A percentile compares a stretch with the other conserved stretches of the same genome.
Evolutionary conservation across 2,888 invertebrate genomes (phyloP).

Genomic region (Dichetophora obliterata): DNA sequence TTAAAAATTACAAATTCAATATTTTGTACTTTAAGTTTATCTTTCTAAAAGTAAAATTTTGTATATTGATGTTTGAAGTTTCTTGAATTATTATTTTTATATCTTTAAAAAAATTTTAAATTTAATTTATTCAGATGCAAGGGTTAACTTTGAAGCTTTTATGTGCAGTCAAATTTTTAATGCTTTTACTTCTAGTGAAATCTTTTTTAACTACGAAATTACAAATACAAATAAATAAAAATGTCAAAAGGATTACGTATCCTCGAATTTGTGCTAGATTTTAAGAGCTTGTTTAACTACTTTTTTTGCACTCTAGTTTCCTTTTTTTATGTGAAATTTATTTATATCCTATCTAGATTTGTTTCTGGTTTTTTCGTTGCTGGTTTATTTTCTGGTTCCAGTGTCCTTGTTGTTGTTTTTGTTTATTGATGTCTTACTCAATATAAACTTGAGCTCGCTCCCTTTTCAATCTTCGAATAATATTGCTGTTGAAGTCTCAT

Average conservation of each 20-base stretch:
- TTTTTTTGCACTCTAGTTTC: slow-evolving; percentile 11
- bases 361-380: slow-evolving; percentile 8
- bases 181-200: not conserved
- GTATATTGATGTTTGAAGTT: too few relatives aligned
- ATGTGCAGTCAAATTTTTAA: not conserved
- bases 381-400: not conserved
- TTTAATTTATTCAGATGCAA: too few relatives aligned
- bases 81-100: too few relatives aligned
- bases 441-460: slow-evolving; percentile 40
- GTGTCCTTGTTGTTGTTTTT: slow-evolving; percentile 5
- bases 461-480: slow-evolving; percentile 39
- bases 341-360: slow-evolving; percentile 8
- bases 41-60: too few relatives aligned
- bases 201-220: not conserved
- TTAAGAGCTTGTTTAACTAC: not conserved
- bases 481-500: slow-evolving; percentile 41
- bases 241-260: not conserved
- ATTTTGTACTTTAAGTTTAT: too few relatives aligned
- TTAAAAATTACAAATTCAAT: too few relatives aligned
- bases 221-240: not conserved
- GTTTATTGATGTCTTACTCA: slow-evolving; percentile 34
- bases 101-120: too few relatives aligned
- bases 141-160: too few relatives aligned
- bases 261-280: not conserved
- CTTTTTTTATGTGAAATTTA: slow-evolving; percentile 16